Percentiles rank a stretch among this genome's conserved stretches.
Conservation (phyloP, 2,113 vertebrate genomes). For the Eira barbara region DNA sequence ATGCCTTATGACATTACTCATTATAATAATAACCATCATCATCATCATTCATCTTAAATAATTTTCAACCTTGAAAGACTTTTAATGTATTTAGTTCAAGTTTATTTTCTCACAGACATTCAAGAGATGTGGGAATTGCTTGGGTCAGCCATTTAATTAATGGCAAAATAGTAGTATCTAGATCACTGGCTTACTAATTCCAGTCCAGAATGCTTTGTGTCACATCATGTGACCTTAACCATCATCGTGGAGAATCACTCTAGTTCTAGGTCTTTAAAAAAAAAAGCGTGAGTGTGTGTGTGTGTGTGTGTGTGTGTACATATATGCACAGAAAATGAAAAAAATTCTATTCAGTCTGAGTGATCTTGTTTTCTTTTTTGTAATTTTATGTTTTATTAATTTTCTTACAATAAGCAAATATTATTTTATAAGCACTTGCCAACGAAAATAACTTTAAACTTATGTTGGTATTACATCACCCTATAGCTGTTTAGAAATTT, state of each 20-base stretch:
- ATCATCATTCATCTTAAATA: neutral
- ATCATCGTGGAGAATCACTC: neutral
- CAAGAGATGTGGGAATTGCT: neutral
- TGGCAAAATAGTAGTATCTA: fast-evolving
- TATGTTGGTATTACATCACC: neutral
- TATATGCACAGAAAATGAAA: neutral
- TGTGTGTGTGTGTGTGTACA: too few relatives aligned
- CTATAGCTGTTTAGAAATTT: neutral
- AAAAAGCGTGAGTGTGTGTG: neutral
- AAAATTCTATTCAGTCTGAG: neutral
- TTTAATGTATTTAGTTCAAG: neutral
- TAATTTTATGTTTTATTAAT: neutral
- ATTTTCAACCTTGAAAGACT: neutral
- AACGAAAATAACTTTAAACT: constrained; percentile 3
- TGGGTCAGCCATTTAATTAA: neutral
- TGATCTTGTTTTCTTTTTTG: neutral
- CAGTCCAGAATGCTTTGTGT: neutral
- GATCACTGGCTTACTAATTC: neutral
- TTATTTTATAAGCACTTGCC: constrained; percentile 26
- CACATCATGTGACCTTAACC: neutral
- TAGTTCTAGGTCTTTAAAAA: neutral
- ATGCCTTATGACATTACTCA: neutral
- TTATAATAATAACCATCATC: neutral
- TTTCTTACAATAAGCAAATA: constrained; percentile 1
- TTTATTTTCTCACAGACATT: neutral